Evolutionary conservation across 2,888 invertebrate species (phyloP).

Genomic region (Rotaria magnacalcarata): DNA sequence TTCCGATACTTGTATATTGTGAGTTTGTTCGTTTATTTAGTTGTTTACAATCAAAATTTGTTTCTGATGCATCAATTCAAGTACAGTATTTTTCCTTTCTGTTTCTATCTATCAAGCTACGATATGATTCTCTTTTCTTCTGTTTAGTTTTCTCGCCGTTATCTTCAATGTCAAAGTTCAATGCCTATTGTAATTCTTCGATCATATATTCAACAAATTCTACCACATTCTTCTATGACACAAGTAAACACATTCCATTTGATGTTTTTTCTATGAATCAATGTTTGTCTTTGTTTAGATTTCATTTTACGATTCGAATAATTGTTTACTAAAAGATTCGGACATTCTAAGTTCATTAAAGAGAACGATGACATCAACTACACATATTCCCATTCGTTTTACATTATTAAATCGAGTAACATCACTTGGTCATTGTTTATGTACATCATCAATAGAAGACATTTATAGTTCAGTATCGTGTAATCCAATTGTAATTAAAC

Average conservation of each 20-base stretch:
- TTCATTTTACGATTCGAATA: background rate
- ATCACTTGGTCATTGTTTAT: background rate
- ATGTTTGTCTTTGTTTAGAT: background rate
- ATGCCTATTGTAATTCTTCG: background rate
- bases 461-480: background rate
- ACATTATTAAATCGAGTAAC: background rate
- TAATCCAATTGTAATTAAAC: background rate
- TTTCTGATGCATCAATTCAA: background rate
- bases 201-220: background rate
- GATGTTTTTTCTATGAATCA: too few relatives aligned
- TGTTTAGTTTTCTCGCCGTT: constrained; percentile 3
- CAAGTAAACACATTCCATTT: background rate
- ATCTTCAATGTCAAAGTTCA: constrained; percentile 17
- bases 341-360: too few relatives aligned
- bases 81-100: background rate
- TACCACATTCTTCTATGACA: constrained; percentile 15
- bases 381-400: constrained; percentile 9
- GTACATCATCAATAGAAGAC: background rate
- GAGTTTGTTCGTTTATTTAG: background rate
- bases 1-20: background rate
- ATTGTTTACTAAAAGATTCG: background rate
- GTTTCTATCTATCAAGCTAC: too few relatives aligned
- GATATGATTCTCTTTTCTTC: too few relatives aligned
- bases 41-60: background rate
- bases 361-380: background rate